Conservation (phyloP, 2,797 vertebrate species). For the Moxostoma hubbsi region DNA sequence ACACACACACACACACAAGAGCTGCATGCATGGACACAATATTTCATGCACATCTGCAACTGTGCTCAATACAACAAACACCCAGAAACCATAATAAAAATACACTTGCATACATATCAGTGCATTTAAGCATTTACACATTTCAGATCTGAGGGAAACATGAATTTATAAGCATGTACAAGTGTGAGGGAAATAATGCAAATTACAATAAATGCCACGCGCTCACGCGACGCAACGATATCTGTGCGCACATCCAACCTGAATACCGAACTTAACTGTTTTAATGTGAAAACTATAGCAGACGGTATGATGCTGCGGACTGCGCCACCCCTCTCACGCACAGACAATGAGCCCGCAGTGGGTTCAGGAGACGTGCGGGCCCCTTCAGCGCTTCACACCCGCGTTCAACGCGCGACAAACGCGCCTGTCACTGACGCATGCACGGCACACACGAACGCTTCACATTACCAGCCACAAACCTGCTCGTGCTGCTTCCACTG, state of each 20-base stretch:
- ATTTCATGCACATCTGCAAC: conserved; percentile 40
- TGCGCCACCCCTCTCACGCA: conserved; percentile 59
- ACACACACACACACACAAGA: conserved; percentile 60
- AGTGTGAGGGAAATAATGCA: neutral
- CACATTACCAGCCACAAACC: neutral
- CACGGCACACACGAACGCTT: conserved; percentile 14
- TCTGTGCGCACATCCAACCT: neutral
- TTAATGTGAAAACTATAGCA: conserved; percentile 4
- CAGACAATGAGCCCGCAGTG: conserved; percentile 82
- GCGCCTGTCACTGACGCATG: conserved; percentile 55
- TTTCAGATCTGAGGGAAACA: neutral
- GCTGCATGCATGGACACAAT: conserved; percentile 22
- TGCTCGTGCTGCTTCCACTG: neutral
- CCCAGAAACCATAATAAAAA: neutral
- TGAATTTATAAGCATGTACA: neutral
- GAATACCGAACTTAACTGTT: neutral
- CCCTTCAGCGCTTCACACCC: conserved; percentile 35
- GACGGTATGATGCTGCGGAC: conserved; percentile 44
- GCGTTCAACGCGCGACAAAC: conserved; percentile 25
- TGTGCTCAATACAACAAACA: neutral
- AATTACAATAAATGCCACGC: conserved; percentile 2
- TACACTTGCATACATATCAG: neutral
- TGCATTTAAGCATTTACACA: neutral
- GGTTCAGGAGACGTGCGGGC: conserved; percentile 56
- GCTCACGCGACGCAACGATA: neutral